Percentiles rank a stretch among this genome's conserved stretches.
phyloP scores from a whole-genome alignment of 2,797 vertebrate species.

The Emydoidea blandingii region DNA sequence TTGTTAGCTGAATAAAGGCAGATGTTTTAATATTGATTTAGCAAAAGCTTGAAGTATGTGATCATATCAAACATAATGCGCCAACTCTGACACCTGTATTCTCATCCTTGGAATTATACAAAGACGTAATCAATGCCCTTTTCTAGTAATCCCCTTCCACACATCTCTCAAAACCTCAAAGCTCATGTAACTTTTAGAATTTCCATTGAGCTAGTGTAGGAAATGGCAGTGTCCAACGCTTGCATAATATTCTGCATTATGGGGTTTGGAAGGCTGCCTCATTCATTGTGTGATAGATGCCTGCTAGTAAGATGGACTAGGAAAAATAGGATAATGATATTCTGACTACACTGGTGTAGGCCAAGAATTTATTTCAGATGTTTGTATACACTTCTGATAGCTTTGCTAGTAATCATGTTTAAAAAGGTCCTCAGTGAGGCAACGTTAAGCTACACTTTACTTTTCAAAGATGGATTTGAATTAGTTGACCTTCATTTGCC shows the following conservation, averaged over 20 bases:
- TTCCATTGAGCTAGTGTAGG: background rate
- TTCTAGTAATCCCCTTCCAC: background rate
- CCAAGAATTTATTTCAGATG: slow-evolving; percentile 19
- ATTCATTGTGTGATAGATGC: background rate
- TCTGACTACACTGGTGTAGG: background rate
- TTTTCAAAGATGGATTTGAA: background rate
- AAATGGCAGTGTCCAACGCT: background rate
- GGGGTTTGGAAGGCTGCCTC: background rate
- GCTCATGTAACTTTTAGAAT: background rate
- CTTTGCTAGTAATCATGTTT: background rate
- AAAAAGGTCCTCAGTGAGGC: background rate
- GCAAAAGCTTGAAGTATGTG: background rate
- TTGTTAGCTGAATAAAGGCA: background rate
- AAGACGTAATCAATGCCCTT: background rate
- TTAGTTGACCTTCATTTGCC: background rate
- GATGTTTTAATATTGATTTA: background rate
- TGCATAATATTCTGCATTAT: background rate
- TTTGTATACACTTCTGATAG: background rate
- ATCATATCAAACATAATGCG: background rate
- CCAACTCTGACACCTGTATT: background rate
- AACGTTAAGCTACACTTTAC: background rate
- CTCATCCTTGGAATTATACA: background rate
- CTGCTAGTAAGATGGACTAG: background rate
- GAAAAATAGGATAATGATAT: background rate
- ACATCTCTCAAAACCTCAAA: background rate